Conservation (phyloP, 1,140 invertebrate genomes). For the Camponotus pennsylvanicus region DNA sequence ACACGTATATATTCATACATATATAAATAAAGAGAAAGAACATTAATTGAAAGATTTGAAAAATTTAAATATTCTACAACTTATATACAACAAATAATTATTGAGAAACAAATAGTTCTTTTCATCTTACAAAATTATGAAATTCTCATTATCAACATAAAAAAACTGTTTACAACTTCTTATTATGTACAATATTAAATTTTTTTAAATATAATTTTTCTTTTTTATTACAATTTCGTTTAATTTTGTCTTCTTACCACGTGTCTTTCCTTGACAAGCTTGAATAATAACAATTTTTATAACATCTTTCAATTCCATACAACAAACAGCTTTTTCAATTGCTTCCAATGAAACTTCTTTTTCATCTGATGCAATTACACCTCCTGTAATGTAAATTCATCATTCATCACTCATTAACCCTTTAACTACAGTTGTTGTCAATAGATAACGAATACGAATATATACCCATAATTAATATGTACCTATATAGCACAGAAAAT, state of each 20-base stretch:
- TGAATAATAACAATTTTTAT: constrained; percentile 78
- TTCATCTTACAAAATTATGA: background rate
- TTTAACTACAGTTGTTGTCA: too few relatives aligned
- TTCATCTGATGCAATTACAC: constrained; percentile 68
- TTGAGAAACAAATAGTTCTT: background rate
- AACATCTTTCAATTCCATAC: constrained; percentile 61
- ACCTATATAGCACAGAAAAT: too few relatives aligned
- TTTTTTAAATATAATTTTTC: background rate
- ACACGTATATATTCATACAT: background rate
- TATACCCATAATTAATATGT: too few relatives aligned
- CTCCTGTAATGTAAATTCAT: constrained; percentile 61
- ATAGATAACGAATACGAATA: too few relatives aligned
- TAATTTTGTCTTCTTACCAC: constrained; percentile 59
- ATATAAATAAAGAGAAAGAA: background rate
- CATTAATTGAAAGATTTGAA: background rate
- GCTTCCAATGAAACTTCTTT: constrained; percentile 60
- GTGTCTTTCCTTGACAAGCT: constrained; percentile 72
- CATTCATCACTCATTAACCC: too few relatives aligned
- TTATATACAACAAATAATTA: background rate
- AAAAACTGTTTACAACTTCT: background rate
- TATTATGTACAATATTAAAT: background rate
- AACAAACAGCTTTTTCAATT: constrained; percentile 69
- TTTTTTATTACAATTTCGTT: constrained; percentile 1
- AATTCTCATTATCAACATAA: background rate
- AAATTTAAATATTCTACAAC: background rate